Conservation (phyloP, 2,113 vertebrate genomes). For the Oryzias woworae region DNA sequence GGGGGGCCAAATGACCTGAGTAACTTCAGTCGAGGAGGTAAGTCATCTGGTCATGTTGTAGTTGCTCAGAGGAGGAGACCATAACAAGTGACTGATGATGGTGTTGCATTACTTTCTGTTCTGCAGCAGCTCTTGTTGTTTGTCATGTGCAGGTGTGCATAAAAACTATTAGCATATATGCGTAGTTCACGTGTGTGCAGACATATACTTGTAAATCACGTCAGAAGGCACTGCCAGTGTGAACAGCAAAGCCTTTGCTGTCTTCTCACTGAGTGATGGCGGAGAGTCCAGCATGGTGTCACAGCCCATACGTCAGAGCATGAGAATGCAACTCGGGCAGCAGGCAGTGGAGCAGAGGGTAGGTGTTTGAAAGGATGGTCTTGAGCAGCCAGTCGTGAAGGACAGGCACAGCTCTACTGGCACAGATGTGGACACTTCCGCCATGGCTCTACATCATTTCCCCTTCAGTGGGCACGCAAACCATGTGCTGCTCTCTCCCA, state of each 20-base stretch:
- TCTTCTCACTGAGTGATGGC: conserved; percentile 69
- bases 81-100: conserved; percentile 28
- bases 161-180: conserved; percentile 43
- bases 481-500: conserved; percentile 58
- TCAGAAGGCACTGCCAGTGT: conserved; percentile 34
- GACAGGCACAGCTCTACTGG: conserved; percentile 81
- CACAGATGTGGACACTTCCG: conserved; percentile 84
- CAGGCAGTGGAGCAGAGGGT: conserved; percentile 42
- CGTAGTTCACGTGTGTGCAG: conserved; percentile 37
- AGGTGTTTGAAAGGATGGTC: conserved; percentile 72
- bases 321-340: conserved; percentile 45
- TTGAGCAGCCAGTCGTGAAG: conserved; percentile 90
- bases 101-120: conserved; percentile 7
- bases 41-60: conserved; percentile 32
- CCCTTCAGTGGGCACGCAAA: conserved; percentile 82
- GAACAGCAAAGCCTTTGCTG: conserved; percentile 52
- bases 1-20: conserved; percentile 91
- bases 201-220: conserved; percentile 62
- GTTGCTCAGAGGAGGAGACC: conserved; percentile 2
- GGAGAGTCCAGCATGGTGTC: conserved; percentile 60
- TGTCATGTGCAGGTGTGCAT: conserved; percentile 22
- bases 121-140: conserved; percentile 15
- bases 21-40: conserved; percentile 95
- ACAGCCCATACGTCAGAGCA: conserved; percentile 53
- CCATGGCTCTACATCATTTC: conserved; percentile 89